phyloP scores from a whole-genome alignment of 2,797 vertebrate genomes.

The Enteromius paludinosus region DNA sequence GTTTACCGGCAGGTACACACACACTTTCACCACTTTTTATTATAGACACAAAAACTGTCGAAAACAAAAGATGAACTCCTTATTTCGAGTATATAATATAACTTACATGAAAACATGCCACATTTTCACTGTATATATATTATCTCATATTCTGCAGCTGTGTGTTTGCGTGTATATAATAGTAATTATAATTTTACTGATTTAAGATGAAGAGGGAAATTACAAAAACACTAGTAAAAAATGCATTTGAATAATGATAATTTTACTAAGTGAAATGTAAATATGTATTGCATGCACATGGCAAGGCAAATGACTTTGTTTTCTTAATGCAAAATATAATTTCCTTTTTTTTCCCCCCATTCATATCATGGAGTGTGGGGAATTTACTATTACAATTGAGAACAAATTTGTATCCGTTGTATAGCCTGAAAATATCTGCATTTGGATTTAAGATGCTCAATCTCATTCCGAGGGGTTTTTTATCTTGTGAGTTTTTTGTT shows the following conservation, averaged over 20 bases:
- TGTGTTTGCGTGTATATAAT: too few species aligned
- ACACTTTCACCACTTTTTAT: neutral
- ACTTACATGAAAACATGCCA: neutral
- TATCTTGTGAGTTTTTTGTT: too few species aligned
- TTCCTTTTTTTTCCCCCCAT: neutral
- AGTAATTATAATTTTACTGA: too few species aligned
- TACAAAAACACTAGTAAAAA: neutral
- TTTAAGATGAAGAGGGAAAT: neutral
- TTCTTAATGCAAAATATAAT: neutral
- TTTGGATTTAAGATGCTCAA: neutral
- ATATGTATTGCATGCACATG: neutral
- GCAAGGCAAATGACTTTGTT: too few species aligned
- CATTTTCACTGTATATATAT: neutral
- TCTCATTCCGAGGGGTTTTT: neutral
- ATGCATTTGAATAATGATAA: neutral
- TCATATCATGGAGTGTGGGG: neutral
- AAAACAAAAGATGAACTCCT: neutral
- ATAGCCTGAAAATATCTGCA: neutral
- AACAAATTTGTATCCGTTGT: neutral
- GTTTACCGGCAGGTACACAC: slow-evolving; percentile 79
- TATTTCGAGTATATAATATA: neutral
- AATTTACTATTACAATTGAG: neutral
- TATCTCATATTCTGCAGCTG: too few species aligned
- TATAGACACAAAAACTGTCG: neutral
- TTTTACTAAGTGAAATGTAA: neutral